A percentile compares a stretch with the other conserved stretches of the same genome.
Conservation (phyloP, 2,113 vertebrate species). For the Delphinus delphis region DNA sequence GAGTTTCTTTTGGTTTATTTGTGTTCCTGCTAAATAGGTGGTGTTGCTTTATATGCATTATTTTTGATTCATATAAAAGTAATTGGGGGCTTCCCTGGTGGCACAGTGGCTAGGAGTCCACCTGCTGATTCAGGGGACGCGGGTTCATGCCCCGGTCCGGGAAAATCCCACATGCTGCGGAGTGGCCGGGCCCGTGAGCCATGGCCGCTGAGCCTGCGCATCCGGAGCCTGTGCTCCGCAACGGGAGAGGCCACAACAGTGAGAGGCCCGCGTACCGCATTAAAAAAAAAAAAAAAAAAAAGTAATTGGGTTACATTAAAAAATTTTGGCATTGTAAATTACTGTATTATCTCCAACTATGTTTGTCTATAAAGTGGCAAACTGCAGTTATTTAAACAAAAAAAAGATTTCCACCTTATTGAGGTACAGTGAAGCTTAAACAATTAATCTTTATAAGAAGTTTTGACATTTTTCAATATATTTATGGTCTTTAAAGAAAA, state of each 20-base stretch:
- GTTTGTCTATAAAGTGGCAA: neutral
- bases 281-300: neutral
- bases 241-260: too few relatives aligned
- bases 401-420: neutral
- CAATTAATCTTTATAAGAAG: conserved; percentile 30
- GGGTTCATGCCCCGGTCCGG: too few relatives aligned
- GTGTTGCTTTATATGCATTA: neutral
- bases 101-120: too few relatives aligned
- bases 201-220: too few relatives aligned
- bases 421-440: neutral
- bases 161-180: too few relatives aligned
- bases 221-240: too few relatives aligned
- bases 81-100: neutral
- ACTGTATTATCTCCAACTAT: neutral
- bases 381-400: neutral
- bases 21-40: neutral
- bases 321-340: neutral
- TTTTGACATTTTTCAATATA: conserved; percentile 32
- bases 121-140: too few relatives aligned
- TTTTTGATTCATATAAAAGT: conserved; percentile 28
- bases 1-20: neutral
- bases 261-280: too few relatives aligned
- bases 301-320: neutral
- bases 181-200: too few relatives aligned
- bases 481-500: conserved; percentile 7